These are phyloP conservation scores for Nymphicus hollandicus DNA, from an alignment of 2,113 vertebrate species.

Conservation along the genomic window DNA sequence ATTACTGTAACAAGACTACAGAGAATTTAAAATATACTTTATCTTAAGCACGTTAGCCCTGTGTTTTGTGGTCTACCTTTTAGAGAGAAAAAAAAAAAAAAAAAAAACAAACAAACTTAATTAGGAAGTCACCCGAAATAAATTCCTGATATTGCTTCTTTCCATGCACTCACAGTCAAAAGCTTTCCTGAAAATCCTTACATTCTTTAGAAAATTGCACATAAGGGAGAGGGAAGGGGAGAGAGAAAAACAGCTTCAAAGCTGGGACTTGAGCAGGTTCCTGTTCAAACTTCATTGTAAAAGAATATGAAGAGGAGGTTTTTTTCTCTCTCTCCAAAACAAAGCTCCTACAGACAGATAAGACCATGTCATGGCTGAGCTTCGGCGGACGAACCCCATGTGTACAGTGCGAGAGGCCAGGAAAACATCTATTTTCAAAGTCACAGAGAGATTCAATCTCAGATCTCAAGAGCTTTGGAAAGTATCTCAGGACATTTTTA, in stretches of 20 bases:
- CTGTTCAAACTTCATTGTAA: neutral
- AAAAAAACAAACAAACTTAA: neutral
- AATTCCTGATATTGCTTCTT: neutral
- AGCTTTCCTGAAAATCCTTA: neutral
- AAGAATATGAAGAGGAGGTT: neutral
- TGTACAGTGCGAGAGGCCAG: neutral
- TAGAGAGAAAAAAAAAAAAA: neutral
- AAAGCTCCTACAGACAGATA: neutral
- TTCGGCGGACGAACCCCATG: neutral
- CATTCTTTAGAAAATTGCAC: neutral
- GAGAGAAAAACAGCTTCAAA: neutral
- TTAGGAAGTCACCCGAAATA: neutral
- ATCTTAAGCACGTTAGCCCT: neutral
- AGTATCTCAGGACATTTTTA: neutral
- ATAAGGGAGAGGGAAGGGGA: neutral
- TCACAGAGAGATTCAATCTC: neutral
- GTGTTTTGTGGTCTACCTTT: neutral
- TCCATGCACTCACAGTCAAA: neutral
- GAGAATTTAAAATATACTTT: neutral
- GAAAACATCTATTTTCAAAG: neutral
- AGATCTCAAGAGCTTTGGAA: neutral
- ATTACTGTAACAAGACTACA: neutral
- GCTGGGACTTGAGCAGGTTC: neutral
- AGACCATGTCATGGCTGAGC: neutral
- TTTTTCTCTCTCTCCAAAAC: neutral